Evolutionary conservation across 2,888 invertebrate genomes (phyloP).

Genomic region (Drosophila mimica): DNA sequence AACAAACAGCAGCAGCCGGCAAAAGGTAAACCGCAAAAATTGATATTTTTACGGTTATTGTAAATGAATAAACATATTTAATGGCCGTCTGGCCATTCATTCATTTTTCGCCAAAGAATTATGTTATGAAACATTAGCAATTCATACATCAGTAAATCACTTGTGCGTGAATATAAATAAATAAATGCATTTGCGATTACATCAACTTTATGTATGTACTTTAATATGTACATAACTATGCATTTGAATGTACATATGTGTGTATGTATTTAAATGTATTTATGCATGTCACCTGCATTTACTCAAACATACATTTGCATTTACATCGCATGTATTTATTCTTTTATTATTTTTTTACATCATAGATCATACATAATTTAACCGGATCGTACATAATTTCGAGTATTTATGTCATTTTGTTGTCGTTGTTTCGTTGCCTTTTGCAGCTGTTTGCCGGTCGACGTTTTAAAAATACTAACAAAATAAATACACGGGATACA

Average conservation of each 20-base stretch:
- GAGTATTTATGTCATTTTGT: constrained; percentile 43
- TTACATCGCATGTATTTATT: neutral
- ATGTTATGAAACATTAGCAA: neutral
- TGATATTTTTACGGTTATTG: constrained; percentile 22
- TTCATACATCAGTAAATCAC: neutral
- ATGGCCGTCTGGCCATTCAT: constrained; percentile 10
- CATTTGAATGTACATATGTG: neutral
- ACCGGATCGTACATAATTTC: constrained; percentile 7
- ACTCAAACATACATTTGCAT: neutral
- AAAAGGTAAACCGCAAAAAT: constrained; percentile 33
- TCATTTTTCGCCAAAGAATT: neutral
- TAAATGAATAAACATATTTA: constrained; percentile 40
- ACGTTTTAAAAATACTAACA: constrained; percentile 61
- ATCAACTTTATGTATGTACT: neutral
- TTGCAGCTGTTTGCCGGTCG: constrained; percentile 62
- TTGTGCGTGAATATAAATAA: neutral
- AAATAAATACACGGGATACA: constrained; percentile 33
- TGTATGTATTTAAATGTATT: neutral
- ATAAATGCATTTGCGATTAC: neutral
- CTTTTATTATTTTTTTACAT: neutral
- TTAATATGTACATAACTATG: neutral
- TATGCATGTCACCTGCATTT: neutral
- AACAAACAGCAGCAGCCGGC: constrained; percentile 10
- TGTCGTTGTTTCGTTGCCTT: constrained; percentile 24
- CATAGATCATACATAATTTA: constrained; percentile 1